These are phyloP conservation scores for Hypena proboscidalis DNA, from an alignment of 2,888 invertebrate genomes.

Conservation along the genomic window DNA sequence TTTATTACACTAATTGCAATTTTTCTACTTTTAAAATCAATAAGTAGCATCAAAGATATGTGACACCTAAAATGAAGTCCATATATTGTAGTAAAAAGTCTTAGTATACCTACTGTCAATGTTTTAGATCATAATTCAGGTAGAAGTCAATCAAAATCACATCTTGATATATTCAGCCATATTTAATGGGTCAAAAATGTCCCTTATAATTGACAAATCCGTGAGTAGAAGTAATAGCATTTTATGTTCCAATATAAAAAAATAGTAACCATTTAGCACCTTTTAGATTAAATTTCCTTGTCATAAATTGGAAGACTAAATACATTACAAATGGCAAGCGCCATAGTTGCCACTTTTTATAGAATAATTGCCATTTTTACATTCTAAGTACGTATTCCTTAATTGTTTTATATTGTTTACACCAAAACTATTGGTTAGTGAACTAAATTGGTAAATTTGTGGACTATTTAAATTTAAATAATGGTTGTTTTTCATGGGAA, in stretches of 20 bases:
- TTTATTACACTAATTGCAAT: too few species aligned
- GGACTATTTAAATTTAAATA: conserved; percentile 3
- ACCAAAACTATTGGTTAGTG: conserved; percentile 17
- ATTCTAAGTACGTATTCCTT: conserved; percentile 28
- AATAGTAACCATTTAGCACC: conserved; percentile 13
- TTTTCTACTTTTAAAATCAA: too few species aligned
- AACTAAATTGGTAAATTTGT: conserved; percentile 9
- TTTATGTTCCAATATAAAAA: not conserved
- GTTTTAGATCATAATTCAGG: too few species aligned
- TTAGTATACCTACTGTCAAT: too few species aligned
- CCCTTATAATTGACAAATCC: too few species aligned
- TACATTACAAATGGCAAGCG: conserved; percentile 1
- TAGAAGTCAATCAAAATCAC: not conserved
- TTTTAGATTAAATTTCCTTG: conserved; percentile 2
- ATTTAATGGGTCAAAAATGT: not conserved
- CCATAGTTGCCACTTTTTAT: too few species aligned
- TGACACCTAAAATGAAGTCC: too few species aligned
- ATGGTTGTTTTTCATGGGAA: too few species aligned
- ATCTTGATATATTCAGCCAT: not conserved
- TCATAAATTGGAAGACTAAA: conserved; percentile 9
- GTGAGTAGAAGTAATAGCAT: conserved; percentile 7
- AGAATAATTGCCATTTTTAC: conserved; percentile 9
- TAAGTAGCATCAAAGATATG: too few species aligned
- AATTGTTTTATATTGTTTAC: conserved; percentile 19
- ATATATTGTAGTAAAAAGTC: too few species aligned